Conservation (phyloP, 2,888 invertebrate species). For the Heliconius ismenius region DNA sequence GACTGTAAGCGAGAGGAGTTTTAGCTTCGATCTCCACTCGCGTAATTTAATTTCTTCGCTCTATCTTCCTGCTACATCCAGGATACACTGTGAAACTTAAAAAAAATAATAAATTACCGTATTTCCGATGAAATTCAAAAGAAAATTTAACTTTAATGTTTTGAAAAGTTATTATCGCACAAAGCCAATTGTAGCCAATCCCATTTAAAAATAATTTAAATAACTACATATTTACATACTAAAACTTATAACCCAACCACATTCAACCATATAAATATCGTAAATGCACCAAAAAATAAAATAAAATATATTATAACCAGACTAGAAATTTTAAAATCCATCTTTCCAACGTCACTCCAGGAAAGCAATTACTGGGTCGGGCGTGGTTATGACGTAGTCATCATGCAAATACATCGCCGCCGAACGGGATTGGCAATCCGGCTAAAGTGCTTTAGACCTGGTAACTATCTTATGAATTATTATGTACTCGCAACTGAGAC, state of each 20-base stretch:
- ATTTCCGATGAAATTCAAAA: too few species aligned
- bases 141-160: too few species aligned
- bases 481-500: slow-evolving; percentile 26
- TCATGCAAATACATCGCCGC: slow-evolving; percentile 63
- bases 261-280: background rate
- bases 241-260: background rate
- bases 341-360: slow-evolving; percentile 48
- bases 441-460: slow-evolving; percentile 64
- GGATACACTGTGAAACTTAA: too few species aligned
- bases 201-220: too few species aligned
- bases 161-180: too few species aligned
- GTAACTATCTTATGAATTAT: slow-evolving; percentile 71
- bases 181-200: too few species aligned
- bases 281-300: slow-evolving; percentile 23
- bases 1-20: too few species aligned
- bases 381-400: slow-evolving; percentile 63
- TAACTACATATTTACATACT: background rate
- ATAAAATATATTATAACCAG: background rate
- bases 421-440: slow-evolving; percentile 65
- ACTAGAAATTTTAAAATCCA: slow-evolving; percentile 53
- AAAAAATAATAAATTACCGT: too few species aligned
- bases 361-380: slow-evolving; percentile 60
- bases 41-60: background rate
- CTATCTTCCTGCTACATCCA: background rate
- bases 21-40: background rate